A percentile compares a stretch with the other conserved stretches of the same genome.
Evolutionary conservation across 2,888 invertebrate species (phyloP).

Genomic region (Oxystoma pomonae): DNA sequence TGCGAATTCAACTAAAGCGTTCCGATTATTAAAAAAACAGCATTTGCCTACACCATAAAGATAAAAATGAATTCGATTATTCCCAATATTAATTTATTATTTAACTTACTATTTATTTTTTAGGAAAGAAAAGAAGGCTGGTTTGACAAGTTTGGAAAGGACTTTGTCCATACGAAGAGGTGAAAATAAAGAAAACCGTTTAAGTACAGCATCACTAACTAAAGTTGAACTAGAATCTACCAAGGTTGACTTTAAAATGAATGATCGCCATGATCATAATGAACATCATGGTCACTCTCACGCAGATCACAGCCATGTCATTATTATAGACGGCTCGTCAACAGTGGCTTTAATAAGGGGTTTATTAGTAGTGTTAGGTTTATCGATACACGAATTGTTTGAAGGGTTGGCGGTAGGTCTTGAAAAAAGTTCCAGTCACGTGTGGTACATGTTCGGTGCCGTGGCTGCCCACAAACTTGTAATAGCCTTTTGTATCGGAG

Average conservation of each 20-base stretch:
- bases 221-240: slow-evolving; percentile 3
- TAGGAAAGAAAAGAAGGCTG: slow-evolving; percentile 30
- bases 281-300: slow-evolving; percentile 25
- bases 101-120: too few species aligned
- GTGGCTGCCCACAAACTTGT: slow-evolving; percentile 83
- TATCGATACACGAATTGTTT: slow-evolving; percentile 82
- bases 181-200: slow-evolving; percentile 22
- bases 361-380: slow-evolving; percentile 73
- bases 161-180: slow-evolving; percentile 41
- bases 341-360: slow-evolving; percentile 56
- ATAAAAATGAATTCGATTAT: too few species aligned
- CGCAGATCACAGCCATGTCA: slow-evolving; percentile 36
- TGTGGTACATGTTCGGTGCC: slow-evolving; percentile 80
- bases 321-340: slow-evolving; percentile 31
- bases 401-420: slow-evolving; percentile 82
- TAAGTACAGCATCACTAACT: slow-evolving; percentile 11
- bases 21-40: too few species aligned
- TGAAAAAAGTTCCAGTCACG: slow-evolving; percentile 57
- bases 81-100: too few species aligned
- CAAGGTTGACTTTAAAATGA: slow-evolving; percentile 6
- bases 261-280: slow-evolving; percentile 11
- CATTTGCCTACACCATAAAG: too few species aligned
- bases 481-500: slow-evolving; percentile 83
- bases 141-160: slow-evolving; percentile 34
- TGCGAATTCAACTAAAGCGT: too few species aligned